These are phyloP conservation scores for Homarus americanus DNA, from an alignment of 1,140 invertebrate species.

Conservation along the genomic window DNA sequence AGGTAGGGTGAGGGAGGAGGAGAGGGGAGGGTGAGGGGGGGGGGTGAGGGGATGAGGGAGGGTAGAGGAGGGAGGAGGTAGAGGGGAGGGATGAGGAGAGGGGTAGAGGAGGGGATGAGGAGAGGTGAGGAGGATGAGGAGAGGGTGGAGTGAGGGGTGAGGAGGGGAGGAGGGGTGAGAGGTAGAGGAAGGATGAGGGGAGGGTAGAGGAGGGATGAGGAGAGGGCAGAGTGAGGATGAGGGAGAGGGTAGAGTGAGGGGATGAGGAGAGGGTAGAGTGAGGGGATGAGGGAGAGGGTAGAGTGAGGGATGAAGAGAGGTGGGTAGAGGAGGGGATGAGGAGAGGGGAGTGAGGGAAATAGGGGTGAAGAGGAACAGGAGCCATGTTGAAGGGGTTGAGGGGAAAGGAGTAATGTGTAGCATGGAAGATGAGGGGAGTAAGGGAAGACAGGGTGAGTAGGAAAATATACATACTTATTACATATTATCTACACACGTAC, in stretches of 20 bases:
- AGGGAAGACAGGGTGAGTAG: background rate
- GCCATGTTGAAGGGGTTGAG: background rate
- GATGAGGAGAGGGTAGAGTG: background rate
- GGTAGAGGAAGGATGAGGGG: background rate
- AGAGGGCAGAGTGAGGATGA: background rate
- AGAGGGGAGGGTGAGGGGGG: too few species aligned
- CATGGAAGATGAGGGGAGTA: background rate
- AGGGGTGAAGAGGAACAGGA: background rate
- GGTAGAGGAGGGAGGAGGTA: background rate
- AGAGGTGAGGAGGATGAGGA: background rate
- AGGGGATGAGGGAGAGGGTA: background rate
- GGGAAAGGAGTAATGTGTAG: background rate
- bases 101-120: background rate
- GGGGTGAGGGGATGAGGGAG: too few species aligned
- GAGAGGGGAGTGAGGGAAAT: background rate
- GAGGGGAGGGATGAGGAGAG: background rate
- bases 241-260: background rate
- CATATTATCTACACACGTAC: too few species aligned
- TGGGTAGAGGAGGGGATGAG: background rate
- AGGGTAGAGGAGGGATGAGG: background rate
- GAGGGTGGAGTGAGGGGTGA: background rate
- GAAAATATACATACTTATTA: too few species aligned
- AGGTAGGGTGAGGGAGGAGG: background rate
- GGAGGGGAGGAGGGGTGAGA: background rate
- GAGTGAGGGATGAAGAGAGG: background rate